Base-by-base conservation (phyloP, 2,797 vertebrate species). In the Melanotaenia parkinsoni region DNA sequence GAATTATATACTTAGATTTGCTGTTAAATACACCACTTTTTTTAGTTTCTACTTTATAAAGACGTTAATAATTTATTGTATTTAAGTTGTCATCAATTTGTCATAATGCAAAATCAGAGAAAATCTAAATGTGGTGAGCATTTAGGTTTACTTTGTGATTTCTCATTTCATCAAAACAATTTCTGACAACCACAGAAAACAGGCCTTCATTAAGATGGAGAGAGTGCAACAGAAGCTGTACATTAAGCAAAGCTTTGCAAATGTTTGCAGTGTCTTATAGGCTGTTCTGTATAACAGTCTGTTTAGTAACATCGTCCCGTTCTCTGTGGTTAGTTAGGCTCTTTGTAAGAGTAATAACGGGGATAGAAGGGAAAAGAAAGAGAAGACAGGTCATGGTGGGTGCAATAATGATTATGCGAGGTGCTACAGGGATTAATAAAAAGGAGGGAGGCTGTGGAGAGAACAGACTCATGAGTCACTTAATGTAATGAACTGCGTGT, bases 351-450 rank as follows among this genome's bases (percentile, higher is more conserved):
- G 28, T 26, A 32, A 33, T 38, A 0, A 1, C 54, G 57, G 10
- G 20, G 3, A 26, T 11, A 26, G 24, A 26, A 54, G 51, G 22
- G 5, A 5, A 45, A 26, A 57, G 9, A 38, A 2, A 58, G 58
- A 60, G 47, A 43, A 28, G 37, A 35, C 54, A 70, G 80, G 43
- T 74, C 70, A 61, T 9, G 1, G 53, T 62, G 54, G 78, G 43
- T 47, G 28, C 56, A 62, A 66, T 51, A 64, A 72, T 73, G 51
- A 75, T 63, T 74, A 66, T 71, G 47, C 69, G 71, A 67, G 70
- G 66, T 79, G 53, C 45, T 64, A 4, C 67, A 77, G 70, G 71
- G 79, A 88, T 82, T 74, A 74, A 74, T 61, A 57, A 69, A 68
- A 63, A 73, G 37, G 65, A 70, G 50, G 57, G 51, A 72, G 40